Evolutionary conservation across 2,888 invertebrate genomes (phyloP), one percentile per base, ranked within the genome.

Genomic region (Thereva nobilitata): DNA sequence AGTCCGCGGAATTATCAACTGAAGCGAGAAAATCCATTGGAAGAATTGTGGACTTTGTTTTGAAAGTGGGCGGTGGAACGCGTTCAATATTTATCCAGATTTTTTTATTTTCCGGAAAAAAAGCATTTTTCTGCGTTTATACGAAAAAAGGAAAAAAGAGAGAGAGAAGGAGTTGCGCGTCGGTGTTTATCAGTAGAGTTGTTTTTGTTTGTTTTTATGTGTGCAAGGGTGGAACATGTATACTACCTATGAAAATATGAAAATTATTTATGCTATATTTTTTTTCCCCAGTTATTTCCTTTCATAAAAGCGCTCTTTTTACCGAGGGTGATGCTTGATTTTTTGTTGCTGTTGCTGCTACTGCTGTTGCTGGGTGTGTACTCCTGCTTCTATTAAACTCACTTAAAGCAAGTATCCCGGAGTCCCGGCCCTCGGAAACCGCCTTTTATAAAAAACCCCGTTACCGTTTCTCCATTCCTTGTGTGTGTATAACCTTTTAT

Each of bases 181-280:
- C 23, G 1, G 23, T 23, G 23, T 2, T 23, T 23, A 23, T 23
- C 23, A 23, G 23, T 23, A 23, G 23, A 23, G 23, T 23, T 23
- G 23, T 23, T 23, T 23, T 2, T 23, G 23, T 23, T 23, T 23
- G 23, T 23, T 23, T 2, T 23, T 23, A 2, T 23, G 23, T 23
- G 23, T 23, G 23, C 23, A 23, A 23, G 23, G 23, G 23, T 23
- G 23, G 23, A 23, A 23, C 23, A 23, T 23, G 23, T 23, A n/a
- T n/a, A 23, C 23, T 59, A 49, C 47, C 38, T 49, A 47, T 37
- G 59, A 45, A 47, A 47, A 12, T 34, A 45, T 37, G 59, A 49
- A 59, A 47, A 59, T 59, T 59, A 55, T 55, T 55, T 55, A 59
- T 59, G 59, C 59, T 35, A 59, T 59, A 47, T 59, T 59, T 59